Percentiles rank a stretch among this genome's conserved stretches.
phyloP scores from a whole-genome alignment of 2,797 vertebrate genomes.

The Sebastes itinus region DNA sequence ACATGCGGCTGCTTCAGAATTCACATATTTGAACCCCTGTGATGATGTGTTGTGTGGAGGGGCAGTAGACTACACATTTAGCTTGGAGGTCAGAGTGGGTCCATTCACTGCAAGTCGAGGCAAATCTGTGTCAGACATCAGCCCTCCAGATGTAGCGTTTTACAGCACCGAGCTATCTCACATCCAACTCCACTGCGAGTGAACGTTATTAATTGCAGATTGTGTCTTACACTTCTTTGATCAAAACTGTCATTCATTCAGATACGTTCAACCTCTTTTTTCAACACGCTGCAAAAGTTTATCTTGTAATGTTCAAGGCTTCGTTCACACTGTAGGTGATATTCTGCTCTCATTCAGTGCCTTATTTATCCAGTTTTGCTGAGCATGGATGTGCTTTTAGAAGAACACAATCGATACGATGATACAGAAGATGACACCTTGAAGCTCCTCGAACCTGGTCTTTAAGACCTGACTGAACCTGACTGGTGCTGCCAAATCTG shows the following conservation, averaged over 20 bases:
- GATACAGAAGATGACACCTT: neutral
- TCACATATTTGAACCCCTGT: neutral
- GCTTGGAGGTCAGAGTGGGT: slow-evolving; percentile 10
- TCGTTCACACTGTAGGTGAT: neutral
- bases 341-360: neutral
- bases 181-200: neutral
- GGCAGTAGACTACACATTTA: neutral
- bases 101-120: neutral
- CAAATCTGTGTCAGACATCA: slow-evolving; percentile 33
- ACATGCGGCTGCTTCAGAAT: too few relatives aligned
- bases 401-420: neutral
- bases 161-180: slow-evolving; percentile 1
- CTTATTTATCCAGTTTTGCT: too few relatives aligned
- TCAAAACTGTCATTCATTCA: neutral
- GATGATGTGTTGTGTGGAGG: slow-evolving; percentile 1
- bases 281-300: neutral
- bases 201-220: slow-evolving; percentile 1
- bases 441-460: neutral
- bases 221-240: neutral
- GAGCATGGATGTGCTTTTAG: too few relatives aligned
- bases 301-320: neutral
- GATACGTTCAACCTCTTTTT: neutral
- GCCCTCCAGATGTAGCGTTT: slow-evolving; percentile 34
- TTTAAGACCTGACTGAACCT: neutral
- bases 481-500: too few relatives aligned